Evolutionary conservation across 2,797 vertebrate species (phyloP), one percentile per base, ranked within the genome.

Genomic region (Thaleichthys pacificus): DNA sequence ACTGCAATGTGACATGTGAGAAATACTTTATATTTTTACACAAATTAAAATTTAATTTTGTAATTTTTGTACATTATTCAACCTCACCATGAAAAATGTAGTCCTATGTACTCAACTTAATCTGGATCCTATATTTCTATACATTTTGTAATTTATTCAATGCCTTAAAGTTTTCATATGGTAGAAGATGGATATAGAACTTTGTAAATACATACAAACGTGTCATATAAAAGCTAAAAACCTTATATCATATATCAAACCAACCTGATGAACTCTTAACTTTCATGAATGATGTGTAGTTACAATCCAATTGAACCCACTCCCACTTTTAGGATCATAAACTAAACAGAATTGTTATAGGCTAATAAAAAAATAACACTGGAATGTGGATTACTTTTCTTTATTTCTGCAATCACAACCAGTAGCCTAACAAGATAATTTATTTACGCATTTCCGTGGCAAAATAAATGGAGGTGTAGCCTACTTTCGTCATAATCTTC

Each of bases 131-230:
- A 69, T 9, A 2, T 78, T 69, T 78, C 66, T 61, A 42, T 32
- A 68, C 79, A 42, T 62, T 72, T 74, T 68, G 68, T 88, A 85
- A 87, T 87, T 86, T 86, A 85, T 89, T 83, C 63, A 78, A 68
- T 73, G 73, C 61, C 80, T 17, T 71, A 70, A 58, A 80, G 75
- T 79, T 85, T 80, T 85, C 82, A 3, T 77, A 76, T 72, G 79
- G 76, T 28, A 47, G 70, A 32, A 58, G 58, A 57, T 58, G 69
- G 69, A 78, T 74, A 77, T 68, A 61, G 74, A 79, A 74, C 76
- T 78, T 78, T 94, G 90, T 93, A 92, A 84, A 92, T 91, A 92
- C 73, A 86, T 67, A 65, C 62, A 85, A 77, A 81, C 80, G 83
- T 85, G 77, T 87, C 84, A 85, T 77, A 82, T 82, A 81, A 81